Evolutionary conservation across 2,797 vertebrate species (phyloP).

Genomic region (Myiothlypis coronata): DNA sequence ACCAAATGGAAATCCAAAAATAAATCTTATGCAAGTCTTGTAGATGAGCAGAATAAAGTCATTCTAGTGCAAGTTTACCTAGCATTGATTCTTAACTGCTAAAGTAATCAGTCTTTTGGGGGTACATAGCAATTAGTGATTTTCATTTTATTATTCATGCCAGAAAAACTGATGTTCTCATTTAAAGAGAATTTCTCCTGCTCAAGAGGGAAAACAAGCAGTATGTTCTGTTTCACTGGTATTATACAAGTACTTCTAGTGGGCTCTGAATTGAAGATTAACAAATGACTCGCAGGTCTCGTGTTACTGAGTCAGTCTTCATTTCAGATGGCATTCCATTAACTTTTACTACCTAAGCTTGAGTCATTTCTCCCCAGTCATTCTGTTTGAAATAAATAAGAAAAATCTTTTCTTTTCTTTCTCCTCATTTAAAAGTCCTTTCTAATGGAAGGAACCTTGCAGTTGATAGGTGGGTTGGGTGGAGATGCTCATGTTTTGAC

Average conservation of each 20-base stretch:
- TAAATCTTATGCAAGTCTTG: background rate
- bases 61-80: background rate
- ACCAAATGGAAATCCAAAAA: background rate
- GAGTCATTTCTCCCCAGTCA: conserved; percentile 11
- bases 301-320: conserved; percentile 36
- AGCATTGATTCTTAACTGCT: background rate
- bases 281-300: conserved; percentile 1
- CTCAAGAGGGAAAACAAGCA: background rate
- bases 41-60: conserved; percentile 7
- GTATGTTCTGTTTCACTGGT: background rate
- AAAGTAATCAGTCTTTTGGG: background rate
- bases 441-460: background rate
- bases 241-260: background rate
- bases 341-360: background rate
- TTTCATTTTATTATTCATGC: background rate
- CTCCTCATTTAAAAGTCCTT: background rate
- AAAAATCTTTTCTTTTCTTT: background rate
- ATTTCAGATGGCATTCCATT: conserved; percentile 7
- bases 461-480: background rate
- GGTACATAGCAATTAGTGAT: background rate
- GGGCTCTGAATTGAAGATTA: background rate
- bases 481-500: background rate
- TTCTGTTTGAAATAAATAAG: background rate
- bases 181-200: background rate
- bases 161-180: background rate